Conservation (phyloP, 2,113 vertebrate genomes). For the Calyptommatus sinebrachiatus region DNA sequence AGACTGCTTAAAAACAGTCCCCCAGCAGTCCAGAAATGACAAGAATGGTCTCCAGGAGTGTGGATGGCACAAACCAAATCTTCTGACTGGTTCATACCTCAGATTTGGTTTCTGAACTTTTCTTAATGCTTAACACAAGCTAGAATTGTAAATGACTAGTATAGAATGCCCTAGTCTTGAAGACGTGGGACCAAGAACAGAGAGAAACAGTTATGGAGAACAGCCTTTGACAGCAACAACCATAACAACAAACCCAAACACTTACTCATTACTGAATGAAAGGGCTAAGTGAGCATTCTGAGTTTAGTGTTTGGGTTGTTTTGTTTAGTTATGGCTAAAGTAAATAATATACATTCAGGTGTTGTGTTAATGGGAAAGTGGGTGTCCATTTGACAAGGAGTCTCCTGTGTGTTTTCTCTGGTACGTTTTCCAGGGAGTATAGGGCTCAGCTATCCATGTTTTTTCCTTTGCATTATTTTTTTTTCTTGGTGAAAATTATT, state of each 20-base stretch:
- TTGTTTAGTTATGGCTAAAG: background rate
- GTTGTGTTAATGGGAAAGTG: background rate
- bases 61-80: background rate
- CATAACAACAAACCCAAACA: background rate
- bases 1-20: no score
- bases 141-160: background rate
- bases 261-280: background rate
- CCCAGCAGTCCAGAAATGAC: no score
- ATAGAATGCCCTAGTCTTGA: background rate
- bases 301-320: no score
- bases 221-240: background rate
- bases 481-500: background rate
- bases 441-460: background rate
- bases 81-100: no score
- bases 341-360: background rate
- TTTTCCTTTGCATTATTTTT: background rate
- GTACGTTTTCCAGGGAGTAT: background rate
- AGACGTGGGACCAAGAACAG: background rate
- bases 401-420: no score
- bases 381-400: background rate
- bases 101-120: no score
- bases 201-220: background rate
- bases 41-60: background rate
- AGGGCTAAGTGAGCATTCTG: background rate
- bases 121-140: background rate